Evolutionary conservation across 2,797 vertebrate species (phyloP).

Genomic region (Helostoma temminkii): DNA sequence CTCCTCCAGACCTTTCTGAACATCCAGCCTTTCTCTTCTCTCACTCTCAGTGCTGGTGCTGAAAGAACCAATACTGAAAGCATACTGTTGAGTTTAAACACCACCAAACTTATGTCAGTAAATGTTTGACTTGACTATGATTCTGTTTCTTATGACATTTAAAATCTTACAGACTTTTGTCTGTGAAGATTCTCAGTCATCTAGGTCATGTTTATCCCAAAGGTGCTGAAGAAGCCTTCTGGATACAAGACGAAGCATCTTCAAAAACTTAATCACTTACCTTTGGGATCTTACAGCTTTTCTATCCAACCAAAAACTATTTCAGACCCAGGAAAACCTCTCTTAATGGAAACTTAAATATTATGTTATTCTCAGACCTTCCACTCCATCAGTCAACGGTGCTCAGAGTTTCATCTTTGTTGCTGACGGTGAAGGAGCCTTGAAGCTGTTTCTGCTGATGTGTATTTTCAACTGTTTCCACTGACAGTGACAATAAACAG

Average conservation of each 20-base stretch:
- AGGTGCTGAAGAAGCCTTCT: too few relatives aligned
- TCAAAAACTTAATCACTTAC: too few relatives aligned
- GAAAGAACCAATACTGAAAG: neutral
- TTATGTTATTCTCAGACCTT: too few relatives aligned
- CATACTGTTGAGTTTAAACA: neutral
- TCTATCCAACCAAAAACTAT: too few relatives aligned
- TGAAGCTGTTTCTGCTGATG: neutral
- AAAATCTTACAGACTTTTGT: neutral
- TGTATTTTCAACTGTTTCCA: neutral
- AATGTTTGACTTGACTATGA: neutral
- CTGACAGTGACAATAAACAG: neutral
- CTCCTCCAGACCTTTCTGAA: slow-evolving; percentile 62
- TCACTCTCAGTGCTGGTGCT: neutral
- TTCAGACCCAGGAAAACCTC: neutral
- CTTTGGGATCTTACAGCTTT: too few relatives aligned
- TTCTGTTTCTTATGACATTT: neutral
- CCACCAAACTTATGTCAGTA: too few relatives aligned
- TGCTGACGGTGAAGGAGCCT: neutral
- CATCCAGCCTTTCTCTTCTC: neutral
- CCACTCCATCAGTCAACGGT: too few relatives aligned
- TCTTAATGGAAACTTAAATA: neutral
- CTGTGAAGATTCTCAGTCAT: too few relatives aligned
- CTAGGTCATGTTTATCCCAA: too few relatives aligned
- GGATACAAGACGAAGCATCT: too few relatives aligned
- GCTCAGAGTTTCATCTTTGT: too few relatives aligned